Evolutionary conservation across 1,140 invertebrate species (phyloP), one percentile per base, ranked within the genome.

Genomic region (Tribolium castaneum): DNA sequence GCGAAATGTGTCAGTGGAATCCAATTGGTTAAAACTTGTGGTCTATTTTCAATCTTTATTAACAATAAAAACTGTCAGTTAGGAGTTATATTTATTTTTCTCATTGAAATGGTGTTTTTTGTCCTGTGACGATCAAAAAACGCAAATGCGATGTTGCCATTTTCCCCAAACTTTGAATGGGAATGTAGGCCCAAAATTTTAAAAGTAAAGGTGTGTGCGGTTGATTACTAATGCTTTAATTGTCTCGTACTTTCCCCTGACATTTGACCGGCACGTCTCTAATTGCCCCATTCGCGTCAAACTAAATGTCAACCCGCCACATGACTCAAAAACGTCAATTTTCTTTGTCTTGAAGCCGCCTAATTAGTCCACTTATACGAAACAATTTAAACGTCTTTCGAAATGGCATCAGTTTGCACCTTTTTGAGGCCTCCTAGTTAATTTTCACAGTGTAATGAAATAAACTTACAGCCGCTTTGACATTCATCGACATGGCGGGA

Each of bases 401-500:
- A 45, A 45, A 45, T 7, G 39, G 1, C 2, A 45, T 9, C 5
- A 45, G n/a, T 45, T 30, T n/a, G 5, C 7, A 45, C 39, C 39
- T 45, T 10, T 3, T 9, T 1, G 39, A 45, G 39, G 39, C 39
- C 39, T 9, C 39, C 3, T 45, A 19, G 16, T 19, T 2, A 4
- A 30, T 30, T 30, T 30, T 30, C 25, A 2, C 25, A 30, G 5
- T 25, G 5, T 30, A 30, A 30, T 30, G 3, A 45, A 45, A 45
- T 9, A 45, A 45, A 85, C 86, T 87, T 84, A 87, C 86, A 80
- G 83, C 80, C 74, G 80, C 84, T 75, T 87, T 88, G 73, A 90
- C 88, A 80, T 89, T 89, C 89, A 90, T 90, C 66, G 87, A 87
- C 88, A 90, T 90, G 19, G 87, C 86, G 13, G 89, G 89, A 81